Conservation (phyloP, 2,113 vertebrate genomes). For the Brachypodius melanocephalos region DNA sequence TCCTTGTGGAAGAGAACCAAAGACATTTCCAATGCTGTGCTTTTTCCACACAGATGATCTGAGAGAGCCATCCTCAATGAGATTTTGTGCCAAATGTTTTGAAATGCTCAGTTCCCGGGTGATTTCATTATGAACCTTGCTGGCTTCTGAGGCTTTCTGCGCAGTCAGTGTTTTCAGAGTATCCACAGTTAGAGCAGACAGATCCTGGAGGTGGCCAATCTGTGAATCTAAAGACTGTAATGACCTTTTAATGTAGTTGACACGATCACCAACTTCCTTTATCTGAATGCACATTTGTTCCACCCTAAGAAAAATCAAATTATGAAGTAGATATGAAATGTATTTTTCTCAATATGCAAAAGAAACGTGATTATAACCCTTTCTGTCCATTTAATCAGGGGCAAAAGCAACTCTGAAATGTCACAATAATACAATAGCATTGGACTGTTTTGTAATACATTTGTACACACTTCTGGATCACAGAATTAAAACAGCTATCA, state of each 20-base stretch:
- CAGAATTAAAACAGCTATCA: neutral
- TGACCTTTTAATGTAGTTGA: constrained; percentile 97
- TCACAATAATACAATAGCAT: neutral
- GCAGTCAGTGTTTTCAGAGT: constrained; percentile 98
- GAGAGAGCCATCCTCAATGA: constrained; percentile 81
- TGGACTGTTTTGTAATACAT: neutral
- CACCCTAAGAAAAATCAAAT: constrained; percentile 79
- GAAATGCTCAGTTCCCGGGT: constrained; percentile 94
- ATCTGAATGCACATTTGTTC: constrained; percentile 97
- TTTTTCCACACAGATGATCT: constrained; percentile 89
- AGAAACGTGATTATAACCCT: neutral
- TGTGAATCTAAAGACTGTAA: constrained; percentile 96
- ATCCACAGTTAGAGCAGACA: constrained; percentile 95
- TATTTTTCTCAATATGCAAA: neutral
- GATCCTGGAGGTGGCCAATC: constrained; percentile 97
- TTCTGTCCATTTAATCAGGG: neutral
- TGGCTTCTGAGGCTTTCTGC: constrained; percentile 94
- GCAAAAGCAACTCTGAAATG: neutral
- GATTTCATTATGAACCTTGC: constrained; percentile 97
- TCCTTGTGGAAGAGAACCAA: constrained; percentile 81
- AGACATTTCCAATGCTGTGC: constrained; percentile 82
- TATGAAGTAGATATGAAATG: neutral
- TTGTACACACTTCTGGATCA: neutral
- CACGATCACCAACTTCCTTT: constrained; percentile 95
- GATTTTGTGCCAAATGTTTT: constrained; percentile 90